These are phyloP conservation scores for Crepidodera aurea DNA, from an alignment of 2,888 invertebrate species.

Conservation along the genomic window DNA sequence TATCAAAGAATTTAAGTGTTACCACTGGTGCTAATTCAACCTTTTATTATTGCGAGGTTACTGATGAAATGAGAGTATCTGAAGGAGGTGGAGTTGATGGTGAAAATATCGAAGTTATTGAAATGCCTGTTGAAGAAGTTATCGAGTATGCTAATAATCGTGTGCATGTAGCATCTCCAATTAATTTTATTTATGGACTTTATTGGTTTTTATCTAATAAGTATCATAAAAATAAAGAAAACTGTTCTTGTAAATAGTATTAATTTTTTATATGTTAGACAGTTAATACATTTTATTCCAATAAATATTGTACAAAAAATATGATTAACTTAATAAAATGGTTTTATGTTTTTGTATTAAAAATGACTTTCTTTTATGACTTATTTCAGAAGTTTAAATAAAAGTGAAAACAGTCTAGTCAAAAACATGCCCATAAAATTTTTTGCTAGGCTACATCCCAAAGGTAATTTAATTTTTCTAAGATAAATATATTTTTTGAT, in stretches of 20 bases:
- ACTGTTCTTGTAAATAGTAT: not conserved
- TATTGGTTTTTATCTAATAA: slow-evolving; percentile 73
- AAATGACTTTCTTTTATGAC: too few relatives aligned
- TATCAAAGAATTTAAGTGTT: slow-evolving; percentile 79
- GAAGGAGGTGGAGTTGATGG: slow-evolving; percentile 82
- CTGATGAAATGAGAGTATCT: slow-evolving; percentile 76
- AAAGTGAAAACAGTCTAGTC: too few relatives aligned
- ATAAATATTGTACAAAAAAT: too few relatives aligned
- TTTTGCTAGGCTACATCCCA: too few relatives aligned
- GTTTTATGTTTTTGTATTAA: too few relatives aligned
- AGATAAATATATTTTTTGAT: too few relatives aligned
- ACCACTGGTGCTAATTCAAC: slow-evolving; percentile 79
- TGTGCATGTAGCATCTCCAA: slow-evolving; percentile 69
- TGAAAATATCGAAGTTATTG: slow-evolving; percentile 89
- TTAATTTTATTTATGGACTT: slow-evolving; percentile 76
- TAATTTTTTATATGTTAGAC: not conserved
- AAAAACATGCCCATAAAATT: too few relatives aligned
- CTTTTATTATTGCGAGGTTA: slow-evolving; percentile 87
- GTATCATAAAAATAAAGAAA: slow-evolving; percentile 18
- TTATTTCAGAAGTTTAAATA: too few relatives aligned
- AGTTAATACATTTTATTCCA: too few relatives aligned
- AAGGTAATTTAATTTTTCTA: too few relatives aligned
- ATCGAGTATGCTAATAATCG: slow-evolving; percentile 66
- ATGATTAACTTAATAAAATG: too few relatives aligned
- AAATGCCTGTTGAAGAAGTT: slow-evolving; percentile 77